phyloP scores from a whole-genome alignment of 2,888 invertebrate species.

The Lucinisca nassula region DNA sequence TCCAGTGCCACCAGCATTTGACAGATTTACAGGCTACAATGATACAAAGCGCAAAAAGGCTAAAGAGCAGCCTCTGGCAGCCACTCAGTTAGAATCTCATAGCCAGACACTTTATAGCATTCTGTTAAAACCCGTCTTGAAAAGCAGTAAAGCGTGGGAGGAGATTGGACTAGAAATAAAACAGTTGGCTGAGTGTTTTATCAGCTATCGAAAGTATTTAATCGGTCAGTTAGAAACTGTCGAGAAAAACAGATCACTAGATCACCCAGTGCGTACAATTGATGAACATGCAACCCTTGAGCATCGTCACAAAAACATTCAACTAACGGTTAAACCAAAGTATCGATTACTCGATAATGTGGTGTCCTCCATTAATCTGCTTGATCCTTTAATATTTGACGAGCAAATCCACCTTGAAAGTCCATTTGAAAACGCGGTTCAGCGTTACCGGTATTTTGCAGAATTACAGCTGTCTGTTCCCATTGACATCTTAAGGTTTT shows the following conservation, averaged over 20 bases:
- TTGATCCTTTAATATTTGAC: neutral
- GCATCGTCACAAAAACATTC: neutral
- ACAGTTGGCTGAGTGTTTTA: neutral
- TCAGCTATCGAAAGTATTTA: neutral
- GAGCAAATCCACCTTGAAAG: neutral
- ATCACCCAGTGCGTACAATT: neutral
- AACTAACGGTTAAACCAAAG: neutral
- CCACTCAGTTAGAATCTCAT: neutral
- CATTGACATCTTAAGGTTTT: neutral
- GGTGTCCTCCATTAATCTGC: neutral
- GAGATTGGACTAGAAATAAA: neutral
- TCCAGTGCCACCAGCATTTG: neutral
- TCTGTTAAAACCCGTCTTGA: slow-evolving; percentile 31
- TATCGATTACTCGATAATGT: neutral
- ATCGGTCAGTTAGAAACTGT: neutral
- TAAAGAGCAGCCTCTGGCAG: neutral
- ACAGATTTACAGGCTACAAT: neutral
- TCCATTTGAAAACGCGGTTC: neutral
- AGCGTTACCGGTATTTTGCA: neutral
- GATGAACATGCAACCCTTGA: neutral
- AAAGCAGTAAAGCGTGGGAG: slow-evolving; percentile 9
- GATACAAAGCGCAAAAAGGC: neutral
- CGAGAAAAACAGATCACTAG: neutral
- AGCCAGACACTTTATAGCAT: neutral
- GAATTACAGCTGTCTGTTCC: neutral